These are phyloP conservation scores for Carcina quercana DNA, from an alignment of 2,888 invertebrate species.

Conservation along the genomic window DNA sequence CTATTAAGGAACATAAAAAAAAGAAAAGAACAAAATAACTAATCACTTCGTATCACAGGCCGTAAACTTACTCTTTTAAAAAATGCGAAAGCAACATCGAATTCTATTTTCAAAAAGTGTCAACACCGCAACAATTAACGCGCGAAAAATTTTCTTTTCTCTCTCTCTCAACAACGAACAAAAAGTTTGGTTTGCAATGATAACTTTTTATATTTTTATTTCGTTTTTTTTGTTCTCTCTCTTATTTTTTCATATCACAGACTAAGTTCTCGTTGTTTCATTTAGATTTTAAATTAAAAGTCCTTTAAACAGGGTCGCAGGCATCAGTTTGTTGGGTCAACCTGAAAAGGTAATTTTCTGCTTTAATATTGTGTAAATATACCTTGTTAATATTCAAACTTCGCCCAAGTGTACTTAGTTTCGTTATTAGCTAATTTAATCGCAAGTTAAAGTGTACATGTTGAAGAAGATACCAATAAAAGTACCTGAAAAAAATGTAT, in stretches of 20 bases:
- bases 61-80: conserved; percentile 63
- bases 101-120: conserved; percentile 35
- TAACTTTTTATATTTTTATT: conserved; percentile 25
- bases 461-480: too few species aligned
- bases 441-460: too few species aligned
- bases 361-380: conserved; percentile 1
- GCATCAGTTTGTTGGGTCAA: conserved; percentile 25
- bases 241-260: conserved; percentile 46
- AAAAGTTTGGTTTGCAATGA: conserved; percentile 21
- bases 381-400: conserved; percentile 6
- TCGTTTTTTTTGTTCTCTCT: conserved; percentile 29
- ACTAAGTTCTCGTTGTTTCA: conserved; percentile 41
- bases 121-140: conserved; percentile 53
- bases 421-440: too few species aligned
- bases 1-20: too few species aligned
- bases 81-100: conserved; percentile 60
- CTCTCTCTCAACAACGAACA: conserved; percentile 26
- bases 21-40: too few species aligned
- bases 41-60: too few species aligned
- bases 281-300: conserved; percentile 18
- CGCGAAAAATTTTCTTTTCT: conserved; percentile 36
- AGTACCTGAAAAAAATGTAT: too few species aligned
- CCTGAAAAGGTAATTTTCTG: conserved; percentile 30
- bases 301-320: too few species aligned
- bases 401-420: conserved; percentile 26